These are phyloP conservation scores for Scomber scombrus DNA, from an alignment of 2,113 vertebrate species.

Conservation along the genomic window DNA sequence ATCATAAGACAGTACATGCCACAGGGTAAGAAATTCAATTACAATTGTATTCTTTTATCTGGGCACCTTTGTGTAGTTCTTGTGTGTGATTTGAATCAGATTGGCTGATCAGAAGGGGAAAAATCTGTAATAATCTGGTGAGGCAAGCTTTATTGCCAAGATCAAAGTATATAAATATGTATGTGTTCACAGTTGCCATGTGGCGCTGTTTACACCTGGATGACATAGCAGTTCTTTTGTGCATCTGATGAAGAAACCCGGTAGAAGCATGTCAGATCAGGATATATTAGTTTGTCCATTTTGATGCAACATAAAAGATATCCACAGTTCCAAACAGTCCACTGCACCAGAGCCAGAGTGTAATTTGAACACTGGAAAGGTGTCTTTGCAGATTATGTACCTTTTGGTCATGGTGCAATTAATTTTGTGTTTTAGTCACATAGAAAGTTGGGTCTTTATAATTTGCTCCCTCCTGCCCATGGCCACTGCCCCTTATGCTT, in stretches of 20 bases:
- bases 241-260: background rate
- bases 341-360: background rate
- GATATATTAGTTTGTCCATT: background rate
- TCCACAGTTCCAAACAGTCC: background rate
- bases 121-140: conserved; percentile 27
- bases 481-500: conserved; percentile 11
- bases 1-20: too few relatives aligned
- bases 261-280: background rate
- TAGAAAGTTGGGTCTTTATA: conserved; percentile 23
- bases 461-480: conserved; percentile 5
- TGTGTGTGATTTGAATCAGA: background rate
- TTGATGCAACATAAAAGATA: conserved; percentile 2
- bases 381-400: conserved; percentile 12
- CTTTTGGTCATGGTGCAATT: conserved; percentile 56
- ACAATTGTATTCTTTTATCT: background rate
- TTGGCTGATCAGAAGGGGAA: conserved; percentile 16
- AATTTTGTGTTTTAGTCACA: conserved; percentile 47
- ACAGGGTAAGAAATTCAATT: too few relatives aligned
- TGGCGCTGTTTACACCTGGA: background rate
- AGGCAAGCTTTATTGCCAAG: conserved; percentile 1
- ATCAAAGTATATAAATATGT: background rate
- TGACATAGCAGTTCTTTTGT: background rate
- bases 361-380: background rate
- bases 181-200: background rate
- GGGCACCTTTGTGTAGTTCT: background rate